These are phyloP conservation scores for Bovichtus diacanthus DNA, from an alignment of 2,797 vertebrate genomes.

Conservation along the genomic window DNA sequence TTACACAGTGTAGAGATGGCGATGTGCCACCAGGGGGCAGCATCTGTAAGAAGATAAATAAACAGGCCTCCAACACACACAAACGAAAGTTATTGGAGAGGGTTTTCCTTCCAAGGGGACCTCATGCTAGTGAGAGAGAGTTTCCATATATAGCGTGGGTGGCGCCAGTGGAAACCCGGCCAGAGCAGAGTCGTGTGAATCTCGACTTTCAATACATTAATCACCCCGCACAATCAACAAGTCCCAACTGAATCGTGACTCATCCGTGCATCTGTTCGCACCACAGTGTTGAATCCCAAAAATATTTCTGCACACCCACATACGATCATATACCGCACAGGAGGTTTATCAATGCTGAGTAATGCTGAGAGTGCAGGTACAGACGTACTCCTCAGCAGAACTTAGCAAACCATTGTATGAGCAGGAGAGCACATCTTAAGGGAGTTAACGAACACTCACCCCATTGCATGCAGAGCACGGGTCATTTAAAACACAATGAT, in stretches of 20 bases:
- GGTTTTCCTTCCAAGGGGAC: not conserved
- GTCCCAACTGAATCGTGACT: slow-evolving; percentile 6
- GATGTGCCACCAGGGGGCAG: slow-evolving; percentile 63
- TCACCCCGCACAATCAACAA: slow-evolving; percentile 1
- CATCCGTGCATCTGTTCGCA: not conserved
- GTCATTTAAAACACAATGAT: not conserved
- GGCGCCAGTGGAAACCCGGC: slow-evolving; percentile 1
- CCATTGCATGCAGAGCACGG: not conserved
- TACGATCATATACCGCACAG: not conserved
- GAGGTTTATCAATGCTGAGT: not conserved
- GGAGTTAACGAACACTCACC: not conserved
- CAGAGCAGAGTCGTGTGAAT: not conserved
- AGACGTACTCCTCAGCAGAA: not conserved
- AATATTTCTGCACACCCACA: not conserved
- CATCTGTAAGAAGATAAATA: not conserved
- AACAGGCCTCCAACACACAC: not conserved
- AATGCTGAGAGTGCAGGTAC: not conserved
- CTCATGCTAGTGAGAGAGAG: not conserved
- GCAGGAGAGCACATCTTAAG: not conserved
- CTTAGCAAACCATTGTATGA: not conserved
- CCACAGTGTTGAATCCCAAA: not conserved
- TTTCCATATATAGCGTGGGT: slow-evolving; percentile 31
- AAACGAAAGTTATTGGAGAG: not conserved
- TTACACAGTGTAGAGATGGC: not conserved
- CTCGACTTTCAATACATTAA: not conserved